These are phyloP conservation scores for Timema podura DNA, from an alignment of 2,888 invertebrate genomes.

Conservation along the genomic window DNA sequence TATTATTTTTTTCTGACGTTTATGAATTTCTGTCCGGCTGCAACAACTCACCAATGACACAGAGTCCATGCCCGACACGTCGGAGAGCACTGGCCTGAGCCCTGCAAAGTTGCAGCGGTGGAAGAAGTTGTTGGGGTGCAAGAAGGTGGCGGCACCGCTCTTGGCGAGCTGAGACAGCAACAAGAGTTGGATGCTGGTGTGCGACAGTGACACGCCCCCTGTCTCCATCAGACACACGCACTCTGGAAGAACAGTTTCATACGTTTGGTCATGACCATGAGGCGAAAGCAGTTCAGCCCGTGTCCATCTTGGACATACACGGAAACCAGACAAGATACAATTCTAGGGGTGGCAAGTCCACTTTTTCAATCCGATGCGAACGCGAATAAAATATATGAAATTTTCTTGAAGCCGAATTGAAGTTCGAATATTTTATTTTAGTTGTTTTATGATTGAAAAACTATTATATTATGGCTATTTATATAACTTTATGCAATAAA, in stretches of 20 bases:
- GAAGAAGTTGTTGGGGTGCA: constrained; percentile 57
- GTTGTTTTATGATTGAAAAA: too few species aligned
- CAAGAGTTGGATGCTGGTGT: constrained; percentile 59
- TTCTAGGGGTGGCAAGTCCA: too few species aligned
- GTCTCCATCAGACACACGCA: constrained; percentile 55
- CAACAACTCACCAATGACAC: constrained; percentile 21
- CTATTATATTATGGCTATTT: too few species aligned
- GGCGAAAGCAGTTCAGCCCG: not conserved
- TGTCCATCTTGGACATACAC: too few species aligned
- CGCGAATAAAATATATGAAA: too few species aligned
- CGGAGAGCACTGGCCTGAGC: constrained; percentile 54
- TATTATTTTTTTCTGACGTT: too few species aligned
- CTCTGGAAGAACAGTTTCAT: constrained; percentile 41
- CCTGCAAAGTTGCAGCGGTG: constrained; percentile 55
- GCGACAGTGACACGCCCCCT: constrained; percentile 50
- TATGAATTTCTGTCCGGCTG: too few species aligned
- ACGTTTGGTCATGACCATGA: not conserved
- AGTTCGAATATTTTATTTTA: too few species aligned
- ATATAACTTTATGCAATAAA: too few species aligned
- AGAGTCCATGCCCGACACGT: constrained; percentile 37
- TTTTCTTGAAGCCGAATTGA: too few species aligned
- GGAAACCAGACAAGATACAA: too few species aligned
- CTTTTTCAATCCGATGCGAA: too few species aligned
- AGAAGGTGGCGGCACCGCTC: constrained; percentile 57
- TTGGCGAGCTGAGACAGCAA: constrained; percentile 55